Percentiles rank a stretch among this genome's conserved stretches.
phyloP scores from a whole-genome alignment of 1,140 invertebrate genomes.

The Drosophila seguyi region DNA sequence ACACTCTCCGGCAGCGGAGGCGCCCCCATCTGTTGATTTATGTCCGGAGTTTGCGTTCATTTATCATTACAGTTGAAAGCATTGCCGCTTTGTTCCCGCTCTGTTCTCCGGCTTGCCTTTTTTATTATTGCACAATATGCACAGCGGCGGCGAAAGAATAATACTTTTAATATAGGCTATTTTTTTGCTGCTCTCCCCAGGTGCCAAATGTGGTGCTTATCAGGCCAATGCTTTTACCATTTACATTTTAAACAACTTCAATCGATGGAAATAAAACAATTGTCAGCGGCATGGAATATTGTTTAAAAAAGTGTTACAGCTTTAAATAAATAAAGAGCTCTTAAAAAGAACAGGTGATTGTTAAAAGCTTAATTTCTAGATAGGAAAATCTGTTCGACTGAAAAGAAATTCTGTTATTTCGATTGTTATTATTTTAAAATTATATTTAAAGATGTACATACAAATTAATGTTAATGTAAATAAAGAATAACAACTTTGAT shows the following conservation, averaged over 20 bases:
- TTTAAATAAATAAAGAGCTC: background rate
- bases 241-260: constrained; percentile 53
- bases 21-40: constrained; percentile 60
- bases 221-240: constrained; percentile 66
- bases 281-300: background rate
- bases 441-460: too few relatives aligned
- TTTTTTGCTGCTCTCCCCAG: constrained; percentile 49
- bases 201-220: constrained; percentile 72
- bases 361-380: background rate
- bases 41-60: constrained; percentile 80
- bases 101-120: constrained; percentile 27
- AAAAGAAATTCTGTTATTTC: background rate
- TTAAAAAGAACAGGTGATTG: too few relatives aligned
- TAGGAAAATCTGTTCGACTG: background rate
- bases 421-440: background rate
- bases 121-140: constrained; percentile 72
- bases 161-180: constrained; percentile 71
- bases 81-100: constrained; percentile 71
- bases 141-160: constrained; percentile 62
- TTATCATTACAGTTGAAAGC: constrained; percentile 83
- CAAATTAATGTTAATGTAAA: too few relatives aligned
- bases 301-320: background rate
- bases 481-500: too few relatives aligned
- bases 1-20: constrained; percentile 1
- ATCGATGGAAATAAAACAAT: constrained; percentile 17